Conservation (phyloP, 2,797 vertebrate species). For the Fistularia commersonii region DNA sequence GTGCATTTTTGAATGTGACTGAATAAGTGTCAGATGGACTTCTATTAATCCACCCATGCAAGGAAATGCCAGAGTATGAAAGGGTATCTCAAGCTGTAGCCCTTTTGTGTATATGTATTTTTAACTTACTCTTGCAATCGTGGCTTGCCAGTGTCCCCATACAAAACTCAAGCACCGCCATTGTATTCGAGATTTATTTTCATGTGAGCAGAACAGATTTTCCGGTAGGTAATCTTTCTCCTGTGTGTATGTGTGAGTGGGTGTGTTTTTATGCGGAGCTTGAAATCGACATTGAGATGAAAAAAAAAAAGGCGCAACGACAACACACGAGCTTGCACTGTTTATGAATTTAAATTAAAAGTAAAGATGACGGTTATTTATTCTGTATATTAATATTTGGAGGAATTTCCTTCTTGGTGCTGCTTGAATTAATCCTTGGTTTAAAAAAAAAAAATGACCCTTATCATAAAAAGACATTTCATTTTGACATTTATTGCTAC, state of each 20-base stretch:
- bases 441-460: too few species aligned
- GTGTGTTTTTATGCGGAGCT: too few species aligned
- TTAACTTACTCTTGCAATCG: constrained; percentile 3
- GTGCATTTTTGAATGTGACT: constrained; percentile 9
- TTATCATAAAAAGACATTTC: too few species aligned
- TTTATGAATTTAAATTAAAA: too few species aligned
- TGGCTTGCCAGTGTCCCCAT: neutral
- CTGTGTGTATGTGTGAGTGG: neutral
- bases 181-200: constrained; percentile 7
- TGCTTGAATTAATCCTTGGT: too few species aligned
- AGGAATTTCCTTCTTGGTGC: too few species aligned
- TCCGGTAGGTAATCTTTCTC: neutral
- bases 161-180: neutral
- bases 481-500: too few species aligned
- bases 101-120: constrained; percentile 22
- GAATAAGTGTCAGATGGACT: constrained; percentile 35
- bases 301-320: too few species aligned
- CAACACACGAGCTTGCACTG: too few species aligned
- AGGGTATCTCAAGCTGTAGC: constrained; percentile 18
- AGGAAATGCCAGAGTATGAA: constrained; percentile 38
- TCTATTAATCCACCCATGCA: constrained; percentile 51
- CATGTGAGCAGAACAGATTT: constrained; percentile 4
- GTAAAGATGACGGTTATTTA: too few species aligned
- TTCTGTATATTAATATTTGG: too few species aligned
- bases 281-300: too few species aligned